Percentiles rank a stretch among this genome's conserved stretches.
These are phyloP conservation scores for Parazoanthus darwini DNA, from an alignment of 92 coral and sea anemone species.

Conservation along the genomic window DNA sequence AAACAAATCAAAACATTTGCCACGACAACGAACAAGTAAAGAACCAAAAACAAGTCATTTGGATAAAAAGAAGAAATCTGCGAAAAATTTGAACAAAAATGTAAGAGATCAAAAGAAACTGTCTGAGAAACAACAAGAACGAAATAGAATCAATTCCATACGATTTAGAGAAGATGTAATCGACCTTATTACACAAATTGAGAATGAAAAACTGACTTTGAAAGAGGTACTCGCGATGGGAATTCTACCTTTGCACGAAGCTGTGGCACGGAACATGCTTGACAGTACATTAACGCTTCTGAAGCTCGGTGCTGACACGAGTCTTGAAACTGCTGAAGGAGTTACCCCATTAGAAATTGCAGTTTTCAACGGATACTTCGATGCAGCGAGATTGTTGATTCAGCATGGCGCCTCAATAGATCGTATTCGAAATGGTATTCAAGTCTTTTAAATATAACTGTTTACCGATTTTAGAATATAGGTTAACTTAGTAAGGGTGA, in stretches of 20 bases:
- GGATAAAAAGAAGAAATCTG: conserved; percentile 4
- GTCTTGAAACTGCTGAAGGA: conserved; percentile 74
- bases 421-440: conserved; percentile 78
- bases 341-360: conserved; percentile 81
- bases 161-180: conserved; percentile 22
- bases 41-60: neutral
- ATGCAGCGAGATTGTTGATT: conserved; percentile 72
- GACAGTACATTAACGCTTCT: conserved; percentile 64
- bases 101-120: neutral
- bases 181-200: conserved; percentile 29
- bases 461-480: neutral
- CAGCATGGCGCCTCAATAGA: conserved; percentile 86
- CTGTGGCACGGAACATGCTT: conserved; percentile 68
- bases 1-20: neutral
- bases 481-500: neutral
- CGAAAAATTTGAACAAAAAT: neutral
- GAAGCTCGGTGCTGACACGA: conserved; percentile 67
- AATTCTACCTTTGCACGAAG: conserved; percentile 73
- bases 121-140: conserved; percentile 16
- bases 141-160: neutral
- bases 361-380: conserved; percentile 80
- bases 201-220: conserved; percentile 53
- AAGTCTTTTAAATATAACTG: conserved; percentile 22
- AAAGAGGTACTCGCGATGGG: conserved; percentile 58
- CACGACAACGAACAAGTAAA: neutral